Base-by-base conservation (phyloP, 2,888 invertebrate genomes). In the Pachymerium ferrugineum region DNA sequence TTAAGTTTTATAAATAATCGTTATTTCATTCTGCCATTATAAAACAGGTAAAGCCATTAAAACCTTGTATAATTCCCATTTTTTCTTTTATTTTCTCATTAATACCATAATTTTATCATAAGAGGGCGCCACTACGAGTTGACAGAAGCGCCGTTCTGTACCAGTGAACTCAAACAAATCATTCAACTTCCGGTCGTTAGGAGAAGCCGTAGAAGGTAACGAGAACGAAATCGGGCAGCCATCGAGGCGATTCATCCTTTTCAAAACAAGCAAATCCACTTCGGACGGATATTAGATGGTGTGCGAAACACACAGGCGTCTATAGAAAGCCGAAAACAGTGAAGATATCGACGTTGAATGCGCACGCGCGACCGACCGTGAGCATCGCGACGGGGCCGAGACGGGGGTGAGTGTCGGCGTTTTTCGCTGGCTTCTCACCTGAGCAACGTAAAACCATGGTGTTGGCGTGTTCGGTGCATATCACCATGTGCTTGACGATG, bases 121-220 rank as follows among this genome's bases (percentile, higher is more conserved):
- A n/a, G n/a, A n/a, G n/a, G n/a, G n/a, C n/a, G n/a, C n/a, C n/a
- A n/a, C n/a, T n/a, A n/a, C n/a, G n/a, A n/a, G n/a, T n/a, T n/a
- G n/a, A n/a, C 1, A 19, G 19, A 22, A 10, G 47, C 47, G 47
- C 47, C 47, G 4, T 47, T 22, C 47, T 5, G 8, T 5, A 8
- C 22, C 19, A 16, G 19, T 19, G 47, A 47, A 47, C 47, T 16
- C 47, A 47, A 47, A 16, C 22, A n/a, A 0, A 47, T 47, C 47
- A 47, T 47, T 47, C 47, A 47, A 47, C 47, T 47, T 47, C 47
- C 47, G 16, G 47, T 3, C 47, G 47, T 47, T 47, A 47, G 47
- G 47, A 47, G 47, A 47, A 47, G 47, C 47, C 47, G 47, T n/a
- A 47, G 47, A 47, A 47, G 47, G 16, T 22, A 16, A 22, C 8